These are phyloP conservation scores for Lepidothrix coronata DNA, from an alignment of 2,113 vertebrate genomes.

Conservation along the genomic window DNA sequence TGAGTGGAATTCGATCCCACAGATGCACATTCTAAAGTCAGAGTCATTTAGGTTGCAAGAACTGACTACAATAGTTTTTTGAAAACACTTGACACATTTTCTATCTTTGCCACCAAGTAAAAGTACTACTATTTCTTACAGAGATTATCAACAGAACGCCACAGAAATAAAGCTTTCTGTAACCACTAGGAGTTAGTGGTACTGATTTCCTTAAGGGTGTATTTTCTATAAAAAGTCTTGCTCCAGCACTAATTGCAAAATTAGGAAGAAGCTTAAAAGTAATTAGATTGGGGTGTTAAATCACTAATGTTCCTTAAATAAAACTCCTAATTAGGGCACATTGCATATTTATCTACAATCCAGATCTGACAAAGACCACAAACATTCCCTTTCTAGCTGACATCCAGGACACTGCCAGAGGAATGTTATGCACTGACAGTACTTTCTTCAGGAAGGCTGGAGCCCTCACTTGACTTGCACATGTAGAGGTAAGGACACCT, in stretches of 20 bases:
- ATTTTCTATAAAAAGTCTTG: conserved; percentile 1
- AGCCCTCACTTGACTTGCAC: background rate
- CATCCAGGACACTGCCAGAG: background rate
- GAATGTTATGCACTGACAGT: background rate
- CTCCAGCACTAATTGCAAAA: conserved; percentile 12
- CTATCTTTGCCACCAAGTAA: background rate
- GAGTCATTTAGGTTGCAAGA: background rate
- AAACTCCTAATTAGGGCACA: conserved; percentile 41
- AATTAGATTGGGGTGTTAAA: conserved; percentile 20
- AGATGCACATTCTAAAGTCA: background rate
- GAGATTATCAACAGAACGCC: background rate
- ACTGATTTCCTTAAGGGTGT: background rate
- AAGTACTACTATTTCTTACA: background rate
- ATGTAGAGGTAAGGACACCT: background rate
- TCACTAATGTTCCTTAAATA: conserved; percentile 23
- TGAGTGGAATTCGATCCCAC: background rate
- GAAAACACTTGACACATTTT: background rate
- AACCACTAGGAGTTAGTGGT: background rate
- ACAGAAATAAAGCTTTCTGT: background rate
- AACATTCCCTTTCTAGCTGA: background rate
- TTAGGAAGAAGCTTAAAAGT: background rate
- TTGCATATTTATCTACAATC: background rate
- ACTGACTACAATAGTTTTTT: background rate
- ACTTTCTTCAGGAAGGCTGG: background rate
- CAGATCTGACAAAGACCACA: background rate